Base-by-base conservation (phyloP, 1,140 invertebrate genomes). In the Agrypnia vestita region DNA sequence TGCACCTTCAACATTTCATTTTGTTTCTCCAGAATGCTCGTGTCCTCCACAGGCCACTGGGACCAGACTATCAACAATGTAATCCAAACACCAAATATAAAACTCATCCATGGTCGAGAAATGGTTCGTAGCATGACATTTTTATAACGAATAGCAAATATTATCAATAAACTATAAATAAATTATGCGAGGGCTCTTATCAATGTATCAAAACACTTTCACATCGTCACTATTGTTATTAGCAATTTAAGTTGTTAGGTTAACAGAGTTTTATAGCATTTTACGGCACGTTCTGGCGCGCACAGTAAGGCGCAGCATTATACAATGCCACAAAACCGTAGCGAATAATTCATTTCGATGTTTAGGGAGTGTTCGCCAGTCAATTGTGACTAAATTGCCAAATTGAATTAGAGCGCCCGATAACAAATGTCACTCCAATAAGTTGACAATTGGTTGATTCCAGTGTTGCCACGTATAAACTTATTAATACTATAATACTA, bases 31-130 rank as follows among this genome's bases (percentile, higher is more conserved):
- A 90, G 71, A 3, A 86, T 82, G 79, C 83, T 56, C 17, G 44
- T 11, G n/a, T 86, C 85, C 17, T 86, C 86, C 84, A 86, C 86
- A 9, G 88, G 76, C 88, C 88, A 89, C 85, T 87, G 87, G 77
- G 87, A 89, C 64, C 87, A 89, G 6, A 87, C 84, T 35, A 89
- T 79, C 6, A 88, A 87, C 0, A 88, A 83, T 4, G 85, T 85
- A 46, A 89, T 82, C 87, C 87, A 89, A 76, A 87, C 86, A 0
- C 87, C 88, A 21, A 89, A 78, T 0, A 86, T 85, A 12, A 89
- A 85, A 43, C 85, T 86, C 85, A 90, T 80, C 88, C 88, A 89
- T 84, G 88, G 88, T 87, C 88, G 86, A 84, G 87, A 86, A 84
- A 88, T 86, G 84, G 87, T 59, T 76, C 86, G 86, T 44, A 86